Percentiles rank a stretch among this genome's conserved stretches.
Evolutionary conservation across 2,113 vertebrate genomes (phyloP).

Genomic region (Centropus unirufus): DNA sequence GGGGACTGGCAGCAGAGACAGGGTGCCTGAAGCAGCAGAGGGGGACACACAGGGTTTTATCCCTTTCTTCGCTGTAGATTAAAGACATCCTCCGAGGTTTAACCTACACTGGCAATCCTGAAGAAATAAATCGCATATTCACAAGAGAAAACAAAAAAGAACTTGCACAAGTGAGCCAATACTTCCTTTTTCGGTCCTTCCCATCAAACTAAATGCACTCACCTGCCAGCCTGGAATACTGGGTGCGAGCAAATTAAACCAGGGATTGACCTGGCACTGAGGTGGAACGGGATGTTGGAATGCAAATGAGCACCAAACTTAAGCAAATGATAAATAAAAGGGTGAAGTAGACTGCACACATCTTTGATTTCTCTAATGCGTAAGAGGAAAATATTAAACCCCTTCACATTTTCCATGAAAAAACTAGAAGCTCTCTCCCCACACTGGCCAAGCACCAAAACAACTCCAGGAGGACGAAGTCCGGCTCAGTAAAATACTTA

Average conservation of each 20-base stretch:
- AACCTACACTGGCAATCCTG: neutral
- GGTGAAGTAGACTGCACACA: neutral
- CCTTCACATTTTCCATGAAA: neutral
- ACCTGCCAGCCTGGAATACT: neutral
- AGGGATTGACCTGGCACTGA: accelerated
- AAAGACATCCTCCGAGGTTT: neutral
- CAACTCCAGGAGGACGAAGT: neutral
- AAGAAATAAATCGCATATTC: neutral
- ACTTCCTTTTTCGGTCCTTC: neutral
- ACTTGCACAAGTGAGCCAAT: neutral
- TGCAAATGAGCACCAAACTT: neutral
- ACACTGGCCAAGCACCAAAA: neutral
- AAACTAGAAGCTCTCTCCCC: neutral
- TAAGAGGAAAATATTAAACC: neutral
- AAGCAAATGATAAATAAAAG: neutral
- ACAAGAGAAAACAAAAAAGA: slow-evolving; percentile 13
- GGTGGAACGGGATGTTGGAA: neutral
- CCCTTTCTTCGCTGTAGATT: neutral
- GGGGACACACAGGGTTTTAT: accelerated
- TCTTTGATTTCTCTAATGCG: neutral
- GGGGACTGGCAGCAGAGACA: neutral
- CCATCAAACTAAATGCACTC: neutral
- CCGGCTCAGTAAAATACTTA: neutral
- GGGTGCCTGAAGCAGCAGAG: neutral
- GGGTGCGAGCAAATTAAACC: neutral